Evolutionary conservation across 1,140 invertebrate genomes (phyloP).

Genomic region (Latrodectus geometricus): DNA sequence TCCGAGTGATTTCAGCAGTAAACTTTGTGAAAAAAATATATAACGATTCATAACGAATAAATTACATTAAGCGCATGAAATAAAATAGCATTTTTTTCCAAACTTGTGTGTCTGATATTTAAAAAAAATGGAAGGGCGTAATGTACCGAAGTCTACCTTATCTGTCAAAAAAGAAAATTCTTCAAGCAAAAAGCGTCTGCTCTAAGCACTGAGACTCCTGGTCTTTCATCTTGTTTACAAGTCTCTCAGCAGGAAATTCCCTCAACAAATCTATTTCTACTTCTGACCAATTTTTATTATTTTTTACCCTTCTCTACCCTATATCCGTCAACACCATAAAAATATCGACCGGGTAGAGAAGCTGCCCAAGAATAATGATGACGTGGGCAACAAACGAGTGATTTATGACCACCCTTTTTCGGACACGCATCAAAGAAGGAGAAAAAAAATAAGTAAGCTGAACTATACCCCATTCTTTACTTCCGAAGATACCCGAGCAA

Average conservation of each 20-base stretch:
- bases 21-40: too few relatives aligned
- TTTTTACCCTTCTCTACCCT: not conserved
- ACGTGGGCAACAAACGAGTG: slow-evolving; percentile 51
- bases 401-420: slow-evolving; percentile 50
- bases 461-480: not conserved
- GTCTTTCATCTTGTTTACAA: slow-evolving; percentile 14
- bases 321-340: slow-evolving; percentile 13
- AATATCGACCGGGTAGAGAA: slow-evolving; percentile 28
- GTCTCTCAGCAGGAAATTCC: slow-evolving; percentile 9
- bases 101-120: not conserved
- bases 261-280: slow-evolving; percentile 35
- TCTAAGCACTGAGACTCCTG: not conserved
- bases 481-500: slow-evolving; percentile 8
- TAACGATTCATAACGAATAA: too few relatives aligned
- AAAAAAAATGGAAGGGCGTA: not conserved
- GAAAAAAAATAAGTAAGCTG: slow-evolving; percentile 10
- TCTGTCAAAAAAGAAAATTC: slow-evolving; percentile 1
- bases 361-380: slow-evolving; percentile 33
- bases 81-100: too few relatives aligned
- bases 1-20: too few relatives aligned
- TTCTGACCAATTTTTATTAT: slow-evolving; percentile 7
- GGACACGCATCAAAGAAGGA: slow-evolving; percentile 23
- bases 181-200: not conserved
- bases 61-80: too few relatives aligned
- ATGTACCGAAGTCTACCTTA: not conserved